phyloP scores from a whole-genome alignment of 2,113 vertebrate species.

The Megaleporinus macrocephalus region DNA sequence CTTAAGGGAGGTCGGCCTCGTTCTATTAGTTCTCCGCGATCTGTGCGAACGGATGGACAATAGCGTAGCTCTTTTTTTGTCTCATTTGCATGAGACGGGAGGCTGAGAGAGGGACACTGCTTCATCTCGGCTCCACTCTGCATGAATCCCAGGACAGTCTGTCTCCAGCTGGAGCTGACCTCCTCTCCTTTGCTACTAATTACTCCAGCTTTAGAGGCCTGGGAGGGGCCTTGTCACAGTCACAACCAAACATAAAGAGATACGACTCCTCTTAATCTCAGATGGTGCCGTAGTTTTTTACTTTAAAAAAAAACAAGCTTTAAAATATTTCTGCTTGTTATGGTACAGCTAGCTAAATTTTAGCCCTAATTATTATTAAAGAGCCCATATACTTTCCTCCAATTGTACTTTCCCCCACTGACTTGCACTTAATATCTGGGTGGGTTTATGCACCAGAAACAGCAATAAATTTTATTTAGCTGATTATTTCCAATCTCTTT shows the following conservation, averaged over 20 bases:
- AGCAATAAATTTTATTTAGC: too few relatives aligned
- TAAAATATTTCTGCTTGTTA: background rate
- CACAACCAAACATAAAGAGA: background rate
- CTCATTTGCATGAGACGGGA: slow-evolving; percentile 37
- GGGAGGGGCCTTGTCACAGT: background rate
- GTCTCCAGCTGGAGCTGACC: slow-evolving; percentile 46
- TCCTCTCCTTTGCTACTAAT: slow-evolving; percentile 41
- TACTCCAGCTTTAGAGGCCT: slow-evolving; percentile 32
- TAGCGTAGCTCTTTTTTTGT: background rate
- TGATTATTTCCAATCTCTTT: too few relatives aligned
- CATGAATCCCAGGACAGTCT: slow-evolving; percentile 36
- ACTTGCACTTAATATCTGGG: too few relatives aligned
- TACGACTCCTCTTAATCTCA: background rate
- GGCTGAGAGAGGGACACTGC: slow-evolving; percentile 18
- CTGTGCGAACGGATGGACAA: background rate
- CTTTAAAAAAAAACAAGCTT: background rate
- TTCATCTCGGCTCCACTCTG: slow-evolving; percentile 11
- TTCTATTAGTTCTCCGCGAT: slow-evolving; percentile 29
- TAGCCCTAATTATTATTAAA: too few relatives aligned
- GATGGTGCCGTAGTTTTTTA: background rate
- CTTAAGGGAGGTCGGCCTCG: slow-evolving; percentile 33
- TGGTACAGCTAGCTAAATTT: background rate
- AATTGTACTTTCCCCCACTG: too few relatives aligned
- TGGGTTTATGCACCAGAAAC: too few relatives aligned
- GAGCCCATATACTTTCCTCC: too few relatives aligned